These are phyloP conservation scores for sheep (Ovis aries) DNA, from an alignment of 2,113 vertebrate genomes.

Conservation along the genomic window DNA sequence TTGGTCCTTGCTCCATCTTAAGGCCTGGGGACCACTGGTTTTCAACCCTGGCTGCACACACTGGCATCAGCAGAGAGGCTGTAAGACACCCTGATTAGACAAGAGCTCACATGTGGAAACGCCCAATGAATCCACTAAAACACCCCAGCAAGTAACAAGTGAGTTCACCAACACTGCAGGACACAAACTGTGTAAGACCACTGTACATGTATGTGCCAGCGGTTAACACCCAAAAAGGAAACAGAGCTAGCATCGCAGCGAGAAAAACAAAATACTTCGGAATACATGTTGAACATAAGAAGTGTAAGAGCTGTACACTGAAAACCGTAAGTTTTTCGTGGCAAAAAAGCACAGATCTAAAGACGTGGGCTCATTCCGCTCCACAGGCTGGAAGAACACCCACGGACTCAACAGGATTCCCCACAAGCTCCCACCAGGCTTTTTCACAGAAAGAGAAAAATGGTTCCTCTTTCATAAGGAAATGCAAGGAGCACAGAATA, in stretches of 20 bases:
- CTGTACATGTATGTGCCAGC: not conserved
- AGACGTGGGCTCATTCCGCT: not conserved
- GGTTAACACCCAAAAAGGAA: not conserved
- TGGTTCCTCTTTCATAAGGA: not conserved
- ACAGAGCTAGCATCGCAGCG: not conserved
- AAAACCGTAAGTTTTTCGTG: not conserved
- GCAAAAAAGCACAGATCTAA: not conserved
- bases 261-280: not conserved
- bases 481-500: not conserved
- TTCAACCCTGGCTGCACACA: not conserved
- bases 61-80: not conserved
- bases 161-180: not conserved
- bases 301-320: not conserved
- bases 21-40: not conserved
- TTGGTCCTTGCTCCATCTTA: no score
- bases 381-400: not conserved
- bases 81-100: not conserved
- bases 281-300: not conserved
- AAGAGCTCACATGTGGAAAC: not conserved
- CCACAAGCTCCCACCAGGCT: not conserved
- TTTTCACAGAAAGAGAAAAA: not conserved
- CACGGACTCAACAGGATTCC: not conserved
- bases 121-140: not conserved
- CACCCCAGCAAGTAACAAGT: not conserved
- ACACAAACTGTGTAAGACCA: not conserved